Evolutionary conservation across 2,113 vertebrate genomes (phyloP).

Genomic region (Forbesichthys papilliferus): DNA sequence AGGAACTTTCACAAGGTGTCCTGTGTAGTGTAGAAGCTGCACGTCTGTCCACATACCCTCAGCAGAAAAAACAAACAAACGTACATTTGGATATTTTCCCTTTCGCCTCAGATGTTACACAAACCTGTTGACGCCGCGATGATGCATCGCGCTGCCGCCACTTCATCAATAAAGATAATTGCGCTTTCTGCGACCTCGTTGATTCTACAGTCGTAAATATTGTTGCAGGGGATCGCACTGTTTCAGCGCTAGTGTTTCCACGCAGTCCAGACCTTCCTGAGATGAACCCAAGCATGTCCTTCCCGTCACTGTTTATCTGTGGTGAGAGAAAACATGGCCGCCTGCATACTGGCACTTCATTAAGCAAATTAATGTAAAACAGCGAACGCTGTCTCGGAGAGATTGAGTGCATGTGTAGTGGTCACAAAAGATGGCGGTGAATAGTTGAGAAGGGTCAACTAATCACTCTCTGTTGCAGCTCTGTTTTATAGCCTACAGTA

Average conservation of each 20-base stretch:
- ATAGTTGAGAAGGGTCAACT: too few relatives aligned
- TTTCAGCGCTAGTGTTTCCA: conserved; percentile 37
- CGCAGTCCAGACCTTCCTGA: conserved; percentile 68
- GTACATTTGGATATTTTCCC: conserved; percentile 66
- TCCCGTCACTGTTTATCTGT: conserved; percentile 65
- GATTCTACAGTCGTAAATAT: conserved; percentile 53
- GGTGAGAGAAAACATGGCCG: conserved; percentile 68
- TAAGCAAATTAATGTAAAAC: conserved; percentile 45
- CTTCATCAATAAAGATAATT: conserved; percentile 71
- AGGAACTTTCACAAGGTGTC: conserved; percentile 46
- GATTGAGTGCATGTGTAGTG: neutral
- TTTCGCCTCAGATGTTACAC: conserved; percentile 57
- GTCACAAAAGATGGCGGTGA: too few relatives aligned
- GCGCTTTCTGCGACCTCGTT: conserved; percentile 41
- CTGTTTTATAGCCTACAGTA: too few relatives aligned
- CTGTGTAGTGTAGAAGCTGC: conserved; percentile 43
- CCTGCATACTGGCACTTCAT: conserved; percentile 59
- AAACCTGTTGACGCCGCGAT: conserved; percentile 49
- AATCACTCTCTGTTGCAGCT: too few relatives aligned
- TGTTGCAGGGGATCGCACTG: conserved; percentile 44
- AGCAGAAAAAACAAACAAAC: conserved; percentile 57
- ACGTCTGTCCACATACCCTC: conserved; percentile 25
- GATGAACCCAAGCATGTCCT: conserved; percentile 72
- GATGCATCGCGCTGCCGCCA: conserved; percentile 57
- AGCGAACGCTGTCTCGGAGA: conserved; percentile 5